phyloP scores from a whole-genome alignment of 2,797 vertebrate genomes.

The Lagocephalus sceleratus region DNA sequence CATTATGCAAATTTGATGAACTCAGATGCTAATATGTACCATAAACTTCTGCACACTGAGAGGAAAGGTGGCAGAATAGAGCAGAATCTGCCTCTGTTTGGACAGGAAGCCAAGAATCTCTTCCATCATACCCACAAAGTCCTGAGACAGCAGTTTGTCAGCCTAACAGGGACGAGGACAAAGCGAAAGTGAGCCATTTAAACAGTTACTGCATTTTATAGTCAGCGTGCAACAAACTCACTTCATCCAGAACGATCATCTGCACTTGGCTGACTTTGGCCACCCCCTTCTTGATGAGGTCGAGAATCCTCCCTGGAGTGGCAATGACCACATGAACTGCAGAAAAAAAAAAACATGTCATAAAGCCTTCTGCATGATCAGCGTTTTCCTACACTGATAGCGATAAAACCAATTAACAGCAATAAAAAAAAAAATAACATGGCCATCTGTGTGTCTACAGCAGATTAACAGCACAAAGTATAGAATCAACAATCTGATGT shows the following conservation, averaged over 20 bases:
- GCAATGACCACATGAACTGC: constrained; percentile 97
- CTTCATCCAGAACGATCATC: constrained; percentile 99
- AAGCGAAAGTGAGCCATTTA: not conserved
- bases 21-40: constrained; percentile 69
- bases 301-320: constrained; percentile 96
- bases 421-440: too few species aligned
- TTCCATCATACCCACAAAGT: constrained; percentile 99
- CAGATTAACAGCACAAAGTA: too few species aligned
- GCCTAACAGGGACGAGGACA: constrained; percentile 73
- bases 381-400: too few species aligned
- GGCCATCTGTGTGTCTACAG: too few species aligned
- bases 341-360: constrained; percentile 12
- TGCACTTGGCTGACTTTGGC: constrained; percentile 97
- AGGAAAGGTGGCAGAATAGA: constrained; percentile 98
- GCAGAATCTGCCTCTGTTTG: constrained; percentile 97
- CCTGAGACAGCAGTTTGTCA: constrained; percentile 97
- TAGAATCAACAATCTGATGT: too few species aligned
- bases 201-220: not conserved
- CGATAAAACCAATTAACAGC: too few species aligned
- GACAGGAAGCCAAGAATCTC: constrained; percentile 93
- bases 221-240: constrained; percentile 52
- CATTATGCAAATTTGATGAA: not conserved
- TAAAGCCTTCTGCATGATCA: too few species aligned
- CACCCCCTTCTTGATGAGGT: constrained; percentile 99
- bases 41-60: constrained; percentile 99